Conservation (phyloP, 2,888 invertebrate species). For the Onchidella celtica region DNA sequence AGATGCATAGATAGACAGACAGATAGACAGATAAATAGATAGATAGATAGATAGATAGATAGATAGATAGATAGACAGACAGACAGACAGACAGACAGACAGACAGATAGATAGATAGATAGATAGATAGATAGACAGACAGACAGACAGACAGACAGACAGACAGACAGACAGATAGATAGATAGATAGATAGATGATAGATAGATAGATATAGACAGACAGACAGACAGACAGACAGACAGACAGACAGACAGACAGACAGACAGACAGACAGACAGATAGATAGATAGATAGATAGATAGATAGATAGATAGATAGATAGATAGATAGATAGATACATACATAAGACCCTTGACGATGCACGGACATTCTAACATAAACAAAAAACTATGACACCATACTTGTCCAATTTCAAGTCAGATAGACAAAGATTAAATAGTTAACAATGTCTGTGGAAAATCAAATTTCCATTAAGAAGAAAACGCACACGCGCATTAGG, state of each 20-base stretch:
- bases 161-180: background rate
- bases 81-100: background rate
- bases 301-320: slow-evolving; percentile 3
- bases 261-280: background rate
- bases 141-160: background rate
- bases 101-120: background rate
- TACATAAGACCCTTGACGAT: background rate
- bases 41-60: background rate
- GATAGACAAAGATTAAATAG: too few relatives aligned
- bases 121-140: background rate
- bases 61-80: background rate
- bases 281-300: slow-evolving; percentile 3
- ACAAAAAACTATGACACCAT: too few relatives aligned
- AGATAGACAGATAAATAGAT: slow-evolving; percentile 1
- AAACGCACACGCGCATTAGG: too few relatives aligned
- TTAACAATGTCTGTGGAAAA: too few relatives aligned
- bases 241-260: background rate
- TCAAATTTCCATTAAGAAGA: too few relatives aligned
- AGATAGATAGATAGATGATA: slow-evolving; percentile 3
- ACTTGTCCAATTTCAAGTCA: too few relatives aligned
- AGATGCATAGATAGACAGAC: slow-evolving; percentile 1
- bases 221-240: background rate
- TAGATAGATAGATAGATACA: background rate
- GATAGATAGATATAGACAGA: slow-evolving; percentile 2
- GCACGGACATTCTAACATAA: background rate